Evolutionary conservation across 92 coral and sea anemone genomes (phyloP).

Genomic region (Palythoa caribaeorum): DNA sequence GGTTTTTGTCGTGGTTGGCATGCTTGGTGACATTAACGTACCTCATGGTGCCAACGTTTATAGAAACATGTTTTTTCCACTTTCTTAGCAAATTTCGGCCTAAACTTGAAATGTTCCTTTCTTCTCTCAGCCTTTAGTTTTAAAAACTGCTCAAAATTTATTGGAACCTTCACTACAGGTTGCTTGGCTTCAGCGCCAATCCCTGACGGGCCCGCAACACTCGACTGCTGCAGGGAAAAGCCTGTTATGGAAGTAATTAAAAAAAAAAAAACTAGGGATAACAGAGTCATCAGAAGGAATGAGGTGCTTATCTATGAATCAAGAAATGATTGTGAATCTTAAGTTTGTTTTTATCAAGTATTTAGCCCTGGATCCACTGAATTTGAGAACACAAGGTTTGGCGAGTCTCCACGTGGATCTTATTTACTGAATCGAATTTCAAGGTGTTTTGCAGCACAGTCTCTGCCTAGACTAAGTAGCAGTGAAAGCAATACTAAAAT

Average conservation of each 20-base stretch:
- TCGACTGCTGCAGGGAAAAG: not conserved
- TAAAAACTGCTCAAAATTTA: too few species aligned
- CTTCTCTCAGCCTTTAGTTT: too few species aligned
- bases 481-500: not conserved
- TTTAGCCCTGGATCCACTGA: constrained; percentile 16
- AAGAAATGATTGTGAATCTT: constrained; percentile 33
- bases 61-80: too few species aligned
- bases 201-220: too few species aligned
- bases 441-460: not conserved
- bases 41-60: too few species aligned
- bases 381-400: constrained; percentile 15
- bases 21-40: too few species aligned
- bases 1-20: too few species aligned
- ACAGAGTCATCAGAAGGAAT: not conserved
- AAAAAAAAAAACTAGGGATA: constrained; percentile 39
- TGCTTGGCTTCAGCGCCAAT: too few species aligned
- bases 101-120: too few species aligned
- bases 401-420: constrained; percentile 45
- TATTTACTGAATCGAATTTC: constrained; percentile 52
- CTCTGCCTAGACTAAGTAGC: not conserved
- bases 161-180: too few species aligned
- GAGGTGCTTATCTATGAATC: constrained; percentile 65
- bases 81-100: too few species aligned
- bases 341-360: constrained; percentile 53
- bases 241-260: not conserved